Base-by-base conservation (phyloP, 2,888 invertebrate species). In the Macrophya annulata region DNA sequence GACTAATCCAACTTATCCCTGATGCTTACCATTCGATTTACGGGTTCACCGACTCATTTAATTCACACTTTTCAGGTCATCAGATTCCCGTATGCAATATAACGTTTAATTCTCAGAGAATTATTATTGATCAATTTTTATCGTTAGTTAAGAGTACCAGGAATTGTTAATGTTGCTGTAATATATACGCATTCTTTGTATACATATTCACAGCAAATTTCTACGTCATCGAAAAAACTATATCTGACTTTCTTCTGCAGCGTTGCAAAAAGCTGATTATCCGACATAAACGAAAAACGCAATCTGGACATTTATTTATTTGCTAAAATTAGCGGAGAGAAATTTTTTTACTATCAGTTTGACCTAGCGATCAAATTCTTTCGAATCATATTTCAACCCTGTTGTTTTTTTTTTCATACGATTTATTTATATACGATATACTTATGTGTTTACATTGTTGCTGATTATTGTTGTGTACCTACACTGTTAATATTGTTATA, bases 221-320 rank as follows among this genome's bases (percentile, higher is more conserved):
- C n/a, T 71, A 71, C 25, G 37, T 71, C n/a, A 40, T 71, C 71
- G 37, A n/a, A 71, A 40, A 37, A n/a, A 40, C 40, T 71, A 40
- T 71, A 0, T n/a, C 1, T 5, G 21, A 31, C 31, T 3, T 31
- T 2, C 5, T 25, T 45, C n/a, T 43, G 72, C 72, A 74, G 15
- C 72, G 72, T 74, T 74, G 21, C 72, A 43, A 43, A 74, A 74
- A 43, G 9, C 72, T n/a, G 40, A 71, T 40, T 71, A 71, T 71
- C 62, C 25, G 25, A 62, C 9, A 25, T 25, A 21, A 62, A 62
- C 4, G 25, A 62, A 62, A 12, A 62, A 21, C 8, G 25, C 9
- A 55, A 55, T n/a, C 31, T 31, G 1, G 3, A n/a, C n/a, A n/a
- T n/a, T n/a, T n/a, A n/a, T n/a, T n/a, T n/a, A n/a, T n/a, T n/a